phyloP scores from a whole-genome alignment of 2,113 vertebrate genomes.

The Megaptera novaeangliae region DNA sequence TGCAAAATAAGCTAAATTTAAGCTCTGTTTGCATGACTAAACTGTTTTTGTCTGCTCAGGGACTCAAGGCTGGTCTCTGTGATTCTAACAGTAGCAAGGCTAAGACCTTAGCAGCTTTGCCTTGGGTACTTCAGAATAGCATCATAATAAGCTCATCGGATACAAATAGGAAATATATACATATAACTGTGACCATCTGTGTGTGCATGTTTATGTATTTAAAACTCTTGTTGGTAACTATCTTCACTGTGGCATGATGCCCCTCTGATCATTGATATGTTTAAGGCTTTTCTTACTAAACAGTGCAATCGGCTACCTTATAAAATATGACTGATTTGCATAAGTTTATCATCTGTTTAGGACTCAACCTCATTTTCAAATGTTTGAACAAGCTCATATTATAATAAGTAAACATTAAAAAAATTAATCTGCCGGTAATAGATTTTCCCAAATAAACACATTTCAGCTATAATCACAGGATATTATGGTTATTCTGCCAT shows the following conservation, averaged over 20 bases:
- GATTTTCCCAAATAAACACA: constrained; percentile 53
- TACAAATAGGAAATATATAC: not conserved
- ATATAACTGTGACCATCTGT: not conserved
- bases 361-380: constrained; percentile 61
- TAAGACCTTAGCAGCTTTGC: not conserved
- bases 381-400: constrained; percentile 66
- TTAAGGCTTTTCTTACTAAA: constrained; percentile 56
- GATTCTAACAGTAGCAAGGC: not conserved
- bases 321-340: constrained; percentile 55
- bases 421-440: constrained; percentile 54
- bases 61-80: not conserved
- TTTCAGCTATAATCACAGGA: not conserved
- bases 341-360: constrained; percentile 52
- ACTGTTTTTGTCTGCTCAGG: not conserved
- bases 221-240: not conserved
- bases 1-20: not conserved
- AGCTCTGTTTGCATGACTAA: not conserved
- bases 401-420: constrained; percentile 51
- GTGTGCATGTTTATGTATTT: not conserved
- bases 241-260: not conserved
- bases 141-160: not conserved
- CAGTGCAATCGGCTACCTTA: constrained; percentile 31
- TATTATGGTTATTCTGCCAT: constrained; percentile 50
- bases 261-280: not conserved
- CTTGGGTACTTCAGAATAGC: not conserved